Base-by-base conservation (phyloP, 2,113 vertebrate species). In the Clarias batrachus region DNA sequence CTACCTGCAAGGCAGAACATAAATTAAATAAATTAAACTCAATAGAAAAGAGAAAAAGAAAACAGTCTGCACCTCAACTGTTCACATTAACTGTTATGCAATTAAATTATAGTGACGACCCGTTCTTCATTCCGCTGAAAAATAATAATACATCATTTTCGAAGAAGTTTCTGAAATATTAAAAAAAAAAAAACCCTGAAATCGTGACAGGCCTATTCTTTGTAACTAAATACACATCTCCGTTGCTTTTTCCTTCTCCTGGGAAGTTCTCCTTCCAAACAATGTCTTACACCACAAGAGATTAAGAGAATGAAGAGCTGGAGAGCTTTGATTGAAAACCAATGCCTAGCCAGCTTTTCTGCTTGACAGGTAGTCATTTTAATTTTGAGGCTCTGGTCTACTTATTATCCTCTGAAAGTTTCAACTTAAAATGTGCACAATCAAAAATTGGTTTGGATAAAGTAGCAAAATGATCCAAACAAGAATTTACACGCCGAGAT, bases 291-390 rank as follows among this genome's bases (percentile, higher is more conserved):
- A 23, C 11, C 57, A 62, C 9, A 62, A 37, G 17, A 37, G 57
- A 60, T 81, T 60, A 81, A 81, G 16, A 60, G 57, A 30, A 33
- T 81, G 17, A 60, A 60, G 19, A 12, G 78, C 11, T 79, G 74
- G 48, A 59, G 54, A 30, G 52, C 52, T 59, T 81, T 81, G 59
- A 81, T 81, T 60, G 79, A 81, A 63, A 81, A 81, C 59, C 7
- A 2, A 81, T 60, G 78, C 78, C 57, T 62, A 41, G 57, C 78
- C 62, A 12, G 57, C 33, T 81, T 63, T 81, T 63, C 37, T 62
- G 0, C 13, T 81, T 81, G 59, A 81, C 78, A 81, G 78, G 78
- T 81, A 41, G 79, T 63, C 63, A 63, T 63, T 81, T 81, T 63
- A 2, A 81, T 3, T 63, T 41, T 23, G 13, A 63, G 21, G 59